phyloP scores from a whole-genome alignment of 2,113 vertebrate genomes.

The Oncorhynchus mykiss region DNA sequence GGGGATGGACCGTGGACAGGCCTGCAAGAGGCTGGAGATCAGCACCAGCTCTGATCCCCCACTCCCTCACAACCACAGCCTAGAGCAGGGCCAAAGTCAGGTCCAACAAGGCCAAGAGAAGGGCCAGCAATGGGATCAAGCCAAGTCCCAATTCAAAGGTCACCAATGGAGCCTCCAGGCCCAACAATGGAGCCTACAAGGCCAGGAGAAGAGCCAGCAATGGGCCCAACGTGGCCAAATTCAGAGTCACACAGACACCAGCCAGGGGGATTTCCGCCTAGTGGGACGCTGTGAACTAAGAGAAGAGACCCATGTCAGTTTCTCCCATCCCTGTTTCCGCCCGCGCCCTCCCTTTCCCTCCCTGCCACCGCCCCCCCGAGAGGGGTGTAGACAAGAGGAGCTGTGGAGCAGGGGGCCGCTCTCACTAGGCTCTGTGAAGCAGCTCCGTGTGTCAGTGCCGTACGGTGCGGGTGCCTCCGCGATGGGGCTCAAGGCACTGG shows the following conservation, averaged over 20 bases:
- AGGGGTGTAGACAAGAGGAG: conserved; percentile 73
- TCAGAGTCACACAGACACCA: conserved; percentile 17
- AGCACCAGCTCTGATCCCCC: conserved; percentile 78
- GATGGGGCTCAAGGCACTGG: conserved; percentile 83
- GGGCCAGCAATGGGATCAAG: neutral
- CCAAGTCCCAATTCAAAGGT: conserved; percentile 5
- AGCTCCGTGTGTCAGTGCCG: conserved; percentile 83
- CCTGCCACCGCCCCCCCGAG: conserved; percentile 59
- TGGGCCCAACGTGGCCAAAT: neutral
- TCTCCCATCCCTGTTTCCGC: conserved; percentile 77
- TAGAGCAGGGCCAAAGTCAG: conserved; percentile 2
- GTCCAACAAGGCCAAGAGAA: neutral
- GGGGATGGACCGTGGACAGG: conserved; percentile 72
- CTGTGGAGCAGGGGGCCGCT: conserved; percentile 86
- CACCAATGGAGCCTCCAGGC: conserved; percentile 48
- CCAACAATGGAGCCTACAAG: conserved; percentile 23
- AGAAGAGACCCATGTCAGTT: conserved; percentile 82
- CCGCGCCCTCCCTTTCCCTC: conserved; percentile 79
- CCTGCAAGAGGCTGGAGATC: conserved; percentile 82
- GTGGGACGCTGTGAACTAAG: conserved; percentile 86
- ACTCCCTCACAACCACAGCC: conserved; percentile 47
- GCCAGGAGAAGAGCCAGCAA: conserved; percentile 5
- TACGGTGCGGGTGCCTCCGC: conserved; percentile 77
- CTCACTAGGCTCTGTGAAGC: conserved; percentile 81
- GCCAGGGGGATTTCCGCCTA: conserved; percentile 64